A percentile compares a stretch with the other conserved stretches of the same genome.
Conservation (phyloP, 2,797 vertebrate species). For the Chaenodraco wilsoni region DNA sequence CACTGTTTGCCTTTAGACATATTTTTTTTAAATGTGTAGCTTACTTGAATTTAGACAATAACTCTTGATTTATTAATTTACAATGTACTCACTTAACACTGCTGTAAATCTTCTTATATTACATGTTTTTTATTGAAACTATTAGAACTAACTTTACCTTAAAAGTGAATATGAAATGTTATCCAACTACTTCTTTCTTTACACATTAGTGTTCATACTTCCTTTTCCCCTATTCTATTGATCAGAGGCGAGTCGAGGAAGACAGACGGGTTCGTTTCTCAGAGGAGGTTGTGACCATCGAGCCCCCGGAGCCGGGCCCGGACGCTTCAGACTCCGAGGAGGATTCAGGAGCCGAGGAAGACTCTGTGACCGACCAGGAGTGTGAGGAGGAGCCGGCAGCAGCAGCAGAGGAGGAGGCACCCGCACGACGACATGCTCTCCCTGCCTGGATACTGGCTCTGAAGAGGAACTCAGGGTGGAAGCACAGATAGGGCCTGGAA, state of each 20-base stretch:
- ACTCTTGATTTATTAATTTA: too few relatives aligned
- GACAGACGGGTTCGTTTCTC: constrained; percentile 78
- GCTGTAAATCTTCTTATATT: background rate
- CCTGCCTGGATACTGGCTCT: constrained; percentile 81
- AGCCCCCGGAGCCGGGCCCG: constrained; percentile 38
- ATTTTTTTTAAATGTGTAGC: background rate
- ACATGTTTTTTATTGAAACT: background rate
- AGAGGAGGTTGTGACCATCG: constrained; percentile 71
- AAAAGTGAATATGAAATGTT: background rate
- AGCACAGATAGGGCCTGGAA: constrained; percentile 50
- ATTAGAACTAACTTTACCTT: background rate
- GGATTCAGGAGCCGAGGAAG: constrained; percentile 57
- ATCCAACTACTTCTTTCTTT: background rate
- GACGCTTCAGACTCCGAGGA: constrained; percentile 53
- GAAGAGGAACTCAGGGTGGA: constrained; percentile 72
- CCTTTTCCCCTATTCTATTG: background rate
- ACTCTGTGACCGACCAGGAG: constrained; percentile 60
- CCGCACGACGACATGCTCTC: constrained; percentile 48
- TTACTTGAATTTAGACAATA: background rate
- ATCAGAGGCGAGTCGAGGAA: constrained; percentile 80
- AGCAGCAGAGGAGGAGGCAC: constrained; percentile 32
- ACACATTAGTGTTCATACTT: background rate
- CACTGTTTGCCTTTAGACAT: background rate
- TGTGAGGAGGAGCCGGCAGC: constrained; percentile 30
- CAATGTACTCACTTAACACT: background rate